Percentiles rank a stretch among this genome's conserved stretches.
phyloP scores from a whole-genome alignment of 1,140 invertebrate species.

The Mercenaria mercenaria region DNA sequence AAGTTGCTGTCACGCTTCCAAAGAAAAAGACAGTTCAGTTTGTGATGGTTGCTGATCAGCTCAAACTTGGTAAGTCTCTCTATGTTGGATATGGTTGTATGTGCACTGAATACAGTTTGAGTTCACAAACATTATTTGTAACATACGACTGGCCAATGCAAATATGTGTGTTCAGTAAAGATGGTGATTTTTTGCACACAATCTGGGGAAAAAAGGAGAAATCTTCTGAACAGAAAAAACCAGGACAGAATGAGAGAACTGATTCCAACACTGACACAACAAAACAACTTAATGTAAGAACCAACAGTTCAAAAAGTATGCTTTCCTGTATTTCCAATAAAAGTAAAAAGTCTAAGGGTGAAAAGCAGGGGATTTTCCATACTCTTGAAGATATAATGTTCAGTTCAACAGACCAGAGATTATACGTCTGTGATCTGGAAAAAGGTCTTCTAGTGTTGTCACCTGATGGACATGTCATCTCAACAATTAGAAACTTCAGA shows the following conservation, averaged over 20 bases:
- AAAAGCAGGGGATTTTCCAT: constrained; percentile 14
- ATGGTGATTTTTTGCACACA: constrained; percentile 1
- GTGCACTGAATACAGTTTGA: neutral
- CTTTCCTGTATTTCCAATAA: neutral
- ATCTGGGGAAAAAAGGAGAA: neutral
- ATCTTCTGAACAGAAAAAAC: neutral
- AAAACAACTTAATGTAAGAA: neutral
- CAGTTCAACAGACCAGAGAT: neutral
- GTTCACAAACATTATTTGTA: neutral
- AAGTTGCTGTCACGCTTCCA: constrained; percentile 36
- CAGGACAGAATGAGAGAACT: neutral
- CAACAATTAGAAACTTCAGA: constrained; percentile 25
- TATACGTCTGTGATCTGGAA: constrained; percentile 38
- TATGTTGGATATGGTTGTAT: constrained; percentile 41
- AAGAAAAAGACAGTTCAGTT: constrained; percentile 47
- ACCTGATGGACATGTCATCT: neutral
- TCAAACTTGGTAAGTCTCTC: neutral
- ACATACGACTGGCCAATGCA: constrained; percentile 50
- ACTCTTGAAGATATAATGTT: constrained; percentile 48
- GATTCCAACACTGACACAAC: neutral
- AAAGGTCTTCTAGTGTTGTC: constrained; percentile 35
- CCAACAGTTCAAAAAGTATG: neutral
- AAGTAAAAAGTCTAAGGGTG: neutral
- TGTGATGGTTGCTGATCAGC: neutral
- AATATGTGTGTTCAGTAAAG: constrained; percentile 36